Evolutionary conservation across 1,140 invertebrate genomes (phyloP), one percentile per base, ranked within the genome.

Genomic region (Vanessa tameamea): DNA sequence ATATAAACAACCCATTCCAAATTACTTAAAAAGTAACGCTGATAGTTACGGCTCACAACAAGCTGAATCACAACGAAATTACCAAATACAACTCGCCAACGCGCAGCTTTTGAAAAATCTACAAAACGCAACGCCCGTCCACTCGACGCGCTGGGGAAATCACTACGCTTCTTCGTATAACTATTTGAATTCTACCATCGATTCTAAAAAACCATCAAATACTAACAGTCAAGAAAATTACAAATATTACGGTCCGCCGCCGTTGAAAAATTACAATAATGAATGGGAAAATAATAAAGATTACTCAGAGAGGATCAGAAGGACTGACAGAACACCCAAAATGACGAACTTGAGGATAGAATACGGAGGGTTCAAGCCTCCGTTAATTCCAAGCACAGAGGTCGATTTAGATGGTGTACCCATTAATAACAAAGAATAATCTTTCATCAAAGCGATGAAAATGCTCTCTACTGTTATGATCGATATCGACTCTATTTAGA

Each of bases 311-410:
- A 90, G 87, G 69, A 73, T 83, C n/a, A 82, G 89, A 75, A 83
- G 93, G 90, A 77, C 93, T 14, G 94, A 94, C 48, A 93, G 95
- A 53, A 93, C 89, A 67, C 94, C 94, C 3, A 94, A 94, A 75
- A 66, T 87, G 14, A 79, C 75, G 0, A 95, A 95, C 73, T 93
- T 96, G 0, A 95, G 95, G 75, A 94, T 97, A 80, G 96, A 97
- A 75, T 97, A 97, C 80, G 96, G 96, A 80, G 96, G 96, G 0
- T 97, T 97, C 74, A 96, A 96, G 79, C 96, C 96, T 12, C 96
- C 96, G 0, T 87, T 97, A 79, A 94, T 96, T 66, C 96, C 96
- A 3, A 97, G 96, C 0, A 93, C 96, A n/a, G 96, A 97, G 83
- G 96, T 97, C 31, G 96, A 97, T 79, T 95, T 97, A 76, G 89